phyloP scores from a whole-genome alignment of 2,888 invertebrate genomes.

The Agriopis marginaria region DNA sequence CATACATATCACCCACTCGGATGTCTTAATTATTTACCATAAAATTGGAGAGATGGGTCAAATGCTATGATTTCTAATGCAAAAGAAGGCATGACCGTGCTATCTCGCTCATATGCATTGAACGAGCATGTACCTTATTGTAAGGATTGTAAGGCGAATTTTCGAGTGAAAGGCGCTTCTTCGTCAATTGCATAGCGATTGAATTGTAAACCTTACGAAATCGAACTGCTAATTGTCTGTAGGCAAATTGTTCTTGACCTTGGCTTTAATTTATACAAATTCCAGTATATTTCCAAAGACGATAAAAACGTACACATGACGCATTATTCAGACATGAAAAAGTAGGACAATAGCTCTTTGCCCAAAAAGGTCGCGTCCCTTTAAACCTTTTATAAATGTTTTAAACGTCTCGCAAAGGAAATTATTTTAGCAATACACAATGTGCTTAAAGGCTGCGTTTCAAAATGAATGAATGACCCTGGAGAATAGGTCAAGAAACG shows the following conservation, averaged over 20 bases:
- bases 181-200: background rate
- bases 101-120: too few species aligned
- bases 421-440: conserved; percentile 2
- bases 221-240: background rate
- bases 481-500: background rate
- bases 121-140: too few species aligned
- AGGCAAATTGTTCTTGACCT: conserved; percentile 6
- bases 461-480: conserved; percentile 7
- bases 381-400: conserved; percentile 24
- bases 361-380: conserved; percentile 24
- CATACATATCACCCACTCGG: too few species aligned
- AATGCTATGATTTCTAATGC: too few species aligned
- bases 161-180: too few species aligned
- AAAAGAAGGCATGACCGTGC: too few species aligned
- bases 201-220: background rate
- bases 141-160: too few species aligned
- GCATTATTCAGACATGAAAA: conserved; percentile 21
- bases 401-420: conserved; percentile 6
- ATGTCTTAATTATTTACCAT: too few species aligned
- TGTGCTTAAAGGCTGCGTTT: conserved; percentile 10
- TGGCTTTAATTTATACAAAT: background rate
- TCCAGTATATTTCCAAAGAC: background rate
- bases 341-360: conserved; percentile 28
- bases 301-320: conserved; percentile 16
- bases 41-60: too few species aligned